phyloP scores from a whole-genome alignment of 1,140 invertebrate genomes.

The Bombus superbus region DNA sequence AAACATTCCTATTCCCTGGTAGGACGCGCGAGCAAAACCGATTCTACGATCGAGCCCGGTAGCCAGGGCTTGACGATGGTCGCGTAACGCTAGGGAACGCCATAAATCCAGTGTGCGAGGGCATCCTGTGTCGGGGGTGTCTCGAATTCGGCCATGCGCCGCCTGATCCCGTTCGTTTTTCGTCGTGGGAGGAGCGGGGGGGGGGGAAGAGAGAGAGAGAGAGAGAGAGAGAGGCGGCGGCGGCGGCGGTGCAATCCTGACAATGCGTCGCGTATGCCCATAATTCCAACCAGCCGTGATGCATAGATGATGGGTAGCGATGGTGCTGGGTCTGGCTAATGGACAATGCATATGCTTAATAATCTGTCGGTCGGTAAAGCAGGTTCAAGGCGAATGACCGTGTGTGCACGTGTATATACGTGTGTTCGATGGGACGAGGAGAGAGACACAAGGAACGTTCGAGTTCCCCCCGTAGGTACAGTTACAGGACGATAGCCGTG shows the following conservation, averaged over 20 bases:
- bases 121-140: conserved; percentile 14
- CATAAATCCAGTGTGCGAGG: conserved; percentile 27
- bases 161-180: conserved; percentile 41
- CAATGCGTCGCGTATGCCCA: conserved; percentile 33
- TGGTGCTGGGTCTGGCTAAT: conserved; percentile 31
- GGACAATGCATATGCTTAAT: conserved; percentile 55
- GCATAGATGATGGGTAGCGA: conserved; percentile 32
- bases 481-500: conserved; percentile 14
- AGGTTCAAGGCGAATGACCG: conserved; percentile 17
- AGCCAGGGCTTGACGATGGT: background rate
- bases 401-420: background rate
- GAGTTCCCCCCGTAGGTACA: background rate
- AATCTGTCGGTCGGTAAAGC: conserved; percentile 44
- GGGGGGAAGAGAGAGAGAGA: background rate
- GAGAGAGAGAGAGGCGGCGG: no score
- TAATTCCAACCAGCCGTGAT: conserved; percentile 41
- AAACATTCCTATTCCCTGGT: no score
- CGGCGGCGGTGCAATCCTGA: conserved; percentile 14
- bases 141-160: conserved; percentile 11
- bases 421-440: background rate
- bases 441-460: background rate
- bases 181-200: background rate
- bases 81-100: background rate
- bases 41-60: background rate
- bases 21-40: background rate